Conservation (phyloP, 2,888 invertebrate species). For the Thereva unica region DNA sequence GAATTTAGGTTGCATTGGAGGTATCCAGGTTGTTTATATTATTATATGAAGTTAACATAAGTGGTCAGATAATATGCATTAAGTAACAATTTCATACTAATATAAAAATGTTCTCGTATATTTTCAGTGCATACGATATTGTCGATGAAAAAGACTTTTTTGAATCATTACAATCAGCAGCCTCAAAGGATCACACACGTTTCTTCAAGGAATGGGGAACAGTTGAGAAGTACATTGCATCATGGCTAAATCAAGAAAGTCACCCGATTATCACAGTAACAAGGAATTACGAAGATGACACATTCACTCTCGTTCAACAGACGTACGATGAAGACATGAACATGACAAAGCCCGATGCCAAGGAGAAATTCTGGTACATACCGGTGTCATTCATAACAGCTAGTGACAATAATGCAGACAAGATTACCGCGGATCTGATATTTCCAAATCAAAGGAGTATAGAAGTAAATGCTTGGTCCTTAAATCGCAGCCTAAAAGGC, state of each 20-base stretch:
- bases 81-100: too few relatives aligned
- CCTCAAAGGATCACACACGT: conserved; percentile 46
- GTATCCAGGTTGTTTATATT: too few relatives aligned
- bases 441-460: conserved; percentile 42
- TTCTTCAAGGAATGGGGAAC: conserved; percentile 48
- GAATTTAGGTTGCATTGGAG: too few relatives aligned
- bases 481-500: conserved; percentile 27
- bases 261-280: conserved; percentile 63
- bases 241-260: conserved; percentile 67
- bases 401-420: conserved; percentile 50
- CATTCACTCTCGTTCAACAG: conserved; percentile 62
- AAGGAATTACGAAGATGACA: conserved; percentile 58
- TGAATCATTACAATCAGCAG: conserved; percentile 47
- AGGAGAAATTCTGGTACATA: conserved; percentile 50
- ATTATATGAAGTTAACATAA: too few relatives aligned
- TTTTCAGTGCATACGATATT: conserved; percentile 31
- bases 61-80: too few relatives aligned
- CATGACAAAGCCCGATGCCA: too few relatives aligned
- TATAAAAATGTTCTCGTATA: too few relatives aligned
- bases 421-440: conserved; percentile 50
- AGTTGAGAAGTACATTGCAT: conserved; percentile 65
- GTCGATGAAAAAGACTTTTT: conserved; percentile 54
- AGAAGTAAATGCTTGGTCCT: conserved; percentile 26
- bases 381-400: conserved; percentile 52
- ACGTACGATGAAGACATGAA: not conserved